phyloP scores from a whole-genome alignment of 2,888 invertebrate genomes.

The Thymelicus lineola region DNA sequence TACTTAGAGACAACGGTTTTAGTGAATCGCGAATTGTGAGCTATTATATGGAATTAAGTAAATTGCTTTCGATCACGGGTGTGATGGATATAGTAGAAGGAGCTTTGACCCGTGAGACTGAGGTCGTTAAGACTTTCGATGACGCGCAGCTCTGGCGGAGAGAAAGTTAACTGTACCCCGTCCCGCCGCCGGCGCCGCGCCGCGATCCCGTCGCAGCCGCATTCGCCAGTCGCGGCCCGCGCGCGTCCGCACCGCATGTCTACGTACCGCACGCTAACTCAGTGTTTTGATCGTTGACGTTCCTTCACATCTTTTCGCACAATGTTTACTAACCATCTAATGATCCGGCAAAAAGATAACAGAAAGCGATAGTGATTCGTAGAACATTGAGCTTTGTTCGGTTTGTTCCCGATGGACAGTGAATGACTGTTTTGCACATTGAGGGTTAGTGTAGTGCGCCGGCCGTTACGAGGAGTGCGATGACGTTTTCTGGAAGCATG shows the following conservation, averaged over 20 bases:
- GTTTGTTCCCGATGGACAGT: slow-evolving; percentile 38
- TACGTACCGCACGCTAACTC: slow-evolving; percentile 35
- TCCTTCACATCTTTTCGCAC: slow-evolving; percentile 44
- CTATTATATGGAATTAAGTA: not conserved
- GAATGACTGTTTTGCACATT: slow-evolving; percentile 19
- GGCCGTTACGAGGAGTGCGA: slow-evolving; percentile 64
- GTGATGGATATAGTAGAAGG: slow-evolving; percentile 47
- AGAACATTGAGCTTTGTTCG: slow-evolving; percentile 42
- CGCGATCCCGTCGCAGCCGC: slow-evolving; percentile 53
- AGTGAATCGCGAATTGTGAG: not conserved
- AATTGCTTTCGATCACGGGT: slow-evolving; percentile 14
- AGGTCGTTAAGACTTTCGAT: slow-evolving; percentile 77
- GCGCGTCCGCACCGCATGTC: slow-evolving; percentile 1
- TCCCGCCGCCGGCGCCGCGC: slow-evolving; percentile 52
- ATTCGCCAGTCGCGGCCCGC: slow-evolving; percentile 40
- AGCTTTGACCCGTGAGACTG: slow-evolving; percentile 76
- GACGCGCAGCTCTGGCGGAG: slow-evolving; percentile 70
- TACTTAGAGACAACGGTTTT: not conserved
- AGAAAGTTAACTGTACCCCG: slow-evolving; percentile 85
- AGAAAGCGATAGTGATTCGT: slow-evolving; percentile 75
- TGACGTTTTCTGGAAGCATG: slow-evolving; percentile 80
- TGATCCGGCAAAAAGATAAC: slow-evolving; percentile 64
- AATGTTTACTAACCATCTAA: slow-evolving; percentile 62
- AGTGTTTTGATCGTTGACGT: slow-evolving; percentile 12
- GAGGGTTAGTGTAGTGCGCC: slow-evolving; percentile 64